A percentile compares a stretch with the other conserved stretches of the same genome.
phyloP scores from a whole-genome alignment of 2,888 invertebrate genomes.

The Eumacrocentrus americanus region DNA sequence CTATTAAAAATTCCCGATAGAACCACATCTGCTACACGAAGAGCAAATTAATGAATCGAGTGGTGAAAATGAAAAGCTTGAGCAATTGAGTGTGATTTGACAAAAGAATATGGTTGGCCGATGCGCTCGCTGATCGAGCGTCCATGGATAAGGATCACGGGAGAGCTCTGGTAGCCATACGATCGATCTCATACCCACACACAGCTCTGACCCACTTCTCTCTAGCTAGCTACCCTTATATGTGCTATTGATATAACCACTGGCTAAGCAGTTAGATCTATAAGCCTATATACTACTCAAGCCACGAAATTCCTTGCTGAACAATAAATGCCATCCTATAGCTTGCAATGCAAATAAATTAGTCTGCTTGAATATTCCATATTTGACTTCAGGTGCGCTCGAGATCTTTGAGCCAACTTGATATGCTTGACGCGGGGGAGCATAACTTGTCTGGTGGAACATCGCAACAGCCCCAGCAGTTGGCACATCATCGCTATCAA shows the following conservation, averaged over 20 bases:
- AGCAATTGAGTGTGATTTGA: not conserved
- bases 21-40: no score
- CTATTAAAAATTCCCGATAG: no score
- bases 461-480: conserved; percentile 51
- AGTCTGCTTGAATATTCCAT: not conserved
- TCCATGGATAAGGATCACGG: conserved; percentile 20
- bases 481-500: conserved; percentile 43
- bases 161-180: conserved; percentile 2
- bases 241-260: conserved; percentile 11
- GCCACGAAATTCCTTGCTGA: not conserved
- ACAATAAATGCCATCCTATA: not conserved
- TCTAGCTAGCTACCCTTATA: conserved; percentile 13
- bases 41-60: no score
- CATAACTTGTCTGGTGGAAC: conserved; percentile 48
- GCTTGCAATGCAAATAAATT: not conserved
- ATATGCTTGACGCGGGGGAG: conserved; percentile 61
- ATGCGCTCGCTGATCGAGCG: not conserved
- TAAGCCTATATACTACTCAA: not conserved
- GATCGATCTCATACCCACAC: conserved; percentile 24
- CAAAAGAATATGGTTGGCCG: not conserved
- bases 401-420: conserved; percentile 75
- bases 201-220: conserved; percentile 26
- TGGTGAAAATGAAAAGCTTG: not conserved
- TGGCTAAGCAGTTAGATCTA: not conserved
- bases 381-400: conserved; percentile 72